Evolutionary conservation across 2,888 invertebrate species (phyloP), one percentile per base, ranked within the genome.

Genomic region (Elaeidobius kamerunicus): DNA sequence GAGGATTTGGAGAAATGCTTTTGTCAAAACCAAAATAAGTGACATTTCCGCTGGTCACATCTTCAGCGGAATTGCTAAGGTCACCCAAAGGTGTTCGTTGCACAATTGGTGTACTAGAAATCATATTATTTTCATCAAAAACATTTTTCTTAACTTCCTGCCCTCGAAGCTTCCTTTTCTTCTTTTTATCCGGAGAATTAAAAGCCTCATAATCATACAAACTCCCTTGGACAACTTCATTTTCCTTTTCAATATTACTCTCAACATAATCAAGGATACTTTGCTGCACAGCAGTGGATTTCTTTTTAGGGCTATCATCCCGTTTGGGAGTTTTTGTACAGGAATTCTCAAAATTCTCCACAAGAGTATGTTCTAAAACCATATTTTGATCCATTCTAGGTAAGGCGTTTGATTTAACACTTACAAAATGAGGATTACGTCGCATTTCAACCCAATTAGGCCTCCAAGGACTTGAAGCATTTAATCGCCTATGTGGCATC

Each of bases 131-230:
- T 43, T 32, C 18, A 12, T 34, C 47, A 14, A 47, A 27, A 38
- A 46, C 1, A 19, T 47, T 47, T 15, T 32, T 38, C 14, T 39
- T 47, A 27, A 30, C 47, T 28, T 6, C 15, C 7, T 39, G 16
- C 9, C 30, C 36, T 17, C 12, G 17, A 30, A 28, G 2, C 12
- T 16, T 16, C 18, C 17, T 39, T 12, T 16, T 43, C 9, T 9
- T 40, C 28, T 4, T 38, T 15, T 52, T 52, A 3, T 30, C 39
- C 14, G 56, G 52, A 46, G 52, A 53, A 9, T 44, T 45, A 35
- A 56, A 56, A 1, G 41, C 56, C 15, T 56, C 56, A 50, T 45
- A 52, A 36, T 56, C 56, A 36, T 32, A 56, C 16, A 56, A 45
- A 41, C 52, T 52, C 7, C 56, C 9, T 19, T 49, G 34, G 7